These are phyloP conservation scores for Trichoplusia ni DNA, from an alignment of 1,140 invertebrate genomes.

Conservation along the genomic window DNA sequence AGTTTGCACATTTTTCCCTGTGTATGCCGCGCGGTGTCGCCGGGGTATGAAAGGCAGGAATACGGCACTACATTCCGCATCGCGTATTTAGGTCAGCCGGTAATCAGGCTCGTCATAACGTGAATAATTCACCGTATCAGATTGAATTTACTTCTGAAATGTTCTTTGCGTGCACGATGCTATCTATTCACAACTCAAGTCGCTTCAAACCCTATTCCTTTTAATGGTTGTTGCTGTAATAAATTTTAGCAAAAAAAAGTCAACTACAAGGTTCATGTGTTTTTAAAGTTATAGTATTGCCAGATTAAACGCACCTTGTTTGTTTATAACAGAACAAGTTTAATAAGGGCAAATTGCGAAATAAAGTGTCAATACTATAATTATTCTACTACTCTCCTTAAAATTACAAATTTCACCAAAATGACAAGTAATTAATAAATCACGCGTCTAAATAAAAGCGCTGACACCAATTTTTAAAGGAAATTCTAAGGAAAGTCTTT, in stretches of 20 bases:
- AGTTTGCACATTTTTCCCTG: not conserved
- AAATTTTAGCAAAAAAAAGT: not conserved
- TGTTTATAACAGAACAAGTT: no score
- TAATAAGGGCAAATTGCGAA: no score
- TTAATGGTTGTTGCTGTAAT: conserved; percentile 12
- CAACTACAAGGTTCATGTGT: no score
- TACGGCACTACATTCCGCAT: conserved; percentile 35
- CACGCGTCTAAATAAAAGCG: no score
- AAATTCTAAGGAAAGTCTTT: not conserved
- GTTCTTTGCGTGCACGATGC: conserved; percentile 25
- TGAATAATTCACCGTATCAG: conserved; percentile 50
- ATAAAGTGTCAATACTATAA: no score
- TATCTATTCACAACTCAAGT: conserved; percentile 11
- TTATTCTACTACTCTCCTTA: no score
- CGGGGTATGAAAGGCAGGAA: conserved; percentile 23
- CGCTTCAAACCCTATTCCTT: not conserved
- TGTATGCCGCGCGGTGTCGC: not conserved
- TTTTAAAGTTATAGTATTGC: no score
- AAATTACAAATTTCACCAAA: no score
- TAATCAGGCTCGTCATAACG: conserved; percentile 55
- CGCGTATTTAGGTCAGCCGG: conserved; percentile 57
- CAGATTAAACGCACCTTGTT: no score
- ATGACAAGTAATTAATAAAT: no score
- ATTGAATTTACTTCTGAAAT: conserved; percentile 42
- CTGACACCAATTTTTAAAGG: no score